phyloP scores from a whole-genome alignment of 2,797 vertebrate genomes.

The Micromesistius poutassou region DNA sequence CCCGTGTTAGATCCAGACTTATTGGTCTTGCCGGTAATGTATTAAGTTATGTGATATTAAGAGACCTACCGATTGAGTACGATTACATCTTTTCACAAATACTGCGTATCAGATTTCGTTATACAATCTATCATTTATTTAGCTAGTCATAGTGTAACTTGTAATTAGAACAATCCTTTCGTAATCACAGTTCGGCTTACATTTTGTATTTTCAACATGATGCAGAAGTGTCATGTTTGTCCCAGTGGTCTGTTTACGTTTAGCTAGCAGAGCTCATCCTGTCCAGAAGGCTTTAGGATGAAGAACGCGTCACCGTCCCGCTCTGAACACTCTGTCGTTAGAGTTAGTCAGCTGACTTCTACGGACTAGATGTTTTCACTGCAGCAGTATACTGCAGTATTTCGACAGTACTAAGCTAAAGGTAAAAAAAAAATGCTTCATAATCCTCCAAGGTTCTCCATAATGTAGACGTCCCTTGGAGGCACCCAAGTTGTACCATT shows the following conservation, averaged over 20 bases:
- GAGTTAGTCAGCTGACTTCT: neutral
- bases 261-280: neutral
- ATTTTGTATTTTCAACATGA: neutral
- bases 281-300: constrained; percentile 10
- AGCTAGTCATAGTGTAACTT: constrained; percentile 13
- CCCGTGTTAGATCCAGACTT: neutral
- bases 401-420: neutral
- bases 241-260: neutral
- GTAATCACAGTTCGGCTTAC: neutral
- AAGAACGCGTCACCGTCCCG: neutral
- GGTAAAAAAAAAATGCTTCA: neutral
- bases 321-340: neutral
- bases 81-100: neutral
- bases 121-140: neutral
- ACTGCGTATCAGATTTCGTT: neutral
- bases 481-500: neutral
- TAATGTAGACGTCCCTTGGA: neutral
- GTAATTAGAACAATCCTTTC: neutral
- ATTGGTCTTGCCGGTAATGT: neutral
- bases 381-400: neutral
- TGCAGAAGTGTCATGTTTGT: neutral
- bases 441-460: too few species aligned
- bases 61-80: neutral
- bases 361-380: neutral
- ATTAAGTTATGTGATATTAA: neutral